phyloP scores from a whole-genome alignment of 2,888 invertebrate genomes.

The Pammene fasciana region DNA sequence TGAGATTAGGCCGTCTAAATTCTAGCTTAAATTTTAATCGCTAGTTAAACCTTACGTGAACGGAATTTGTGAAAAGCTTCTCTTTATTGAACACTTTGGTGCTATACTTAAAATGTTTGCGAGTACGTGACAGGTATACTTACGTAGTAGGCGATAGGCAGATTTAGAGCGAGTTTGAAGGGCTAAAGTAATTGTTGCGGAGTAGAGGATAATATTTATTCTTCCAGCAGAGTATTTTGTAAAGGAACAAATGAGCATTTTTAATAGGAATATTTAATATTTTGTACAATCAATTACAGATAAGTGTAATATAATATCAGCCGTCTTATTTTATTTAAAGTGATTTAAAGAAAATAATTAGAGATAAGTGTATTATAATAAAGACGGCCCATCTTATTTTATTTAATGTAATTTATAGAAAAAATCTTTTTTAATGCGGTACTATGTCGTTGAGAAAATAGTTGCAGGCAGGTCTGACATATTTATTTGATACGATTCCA shows the following conservation, averaged over 20 bases:
- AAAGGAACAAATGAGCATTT: not conserved
- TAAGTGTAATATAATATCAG: too few species aligned
- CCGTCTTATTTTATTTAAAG: too few species aligned
- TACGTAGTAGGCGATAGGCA: conserved; percentile 24
- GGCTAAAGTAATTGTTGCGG: conserved; percentile 14
- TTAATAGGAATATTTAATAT: not conserved
- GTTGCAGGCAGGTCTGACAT: too few species aligned
- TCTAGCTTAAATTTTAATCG: conserved; percentile 78
- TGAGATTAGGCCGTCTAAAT: conserved; percentile 78
- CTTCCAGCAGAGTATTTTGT: not conserved
- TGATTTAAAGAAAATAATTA: too few species aligned
- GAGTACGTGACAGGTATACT: conserved; percentile 49
- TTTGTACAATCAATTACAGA: too few species aligned
- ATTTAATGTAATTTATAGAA: too few species aligned
- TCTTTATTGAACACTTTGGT: conserved; percentile 67
- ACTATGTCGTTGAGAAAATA: too few species aligned
- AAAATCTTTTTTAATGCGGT: too few species aligned
- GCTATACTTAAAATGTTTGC: conserved; percentile 67
- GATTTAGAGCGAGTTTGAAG: conserved; percentile 32
- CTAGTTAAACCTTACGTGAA: conserved; percentile 65
- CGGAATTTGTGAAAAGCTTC: conserved; percentile 60
- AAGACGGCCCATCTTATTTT: too few species aligned
- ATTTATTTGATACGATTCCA: too few species aligned
- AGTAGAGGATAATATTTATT: conserved; percentile 9
- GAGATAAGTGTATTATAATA: too few species aligned